Conservation (phyloP, 2,797 vertebrate genomes). For the Halcyon badia region DNA sequence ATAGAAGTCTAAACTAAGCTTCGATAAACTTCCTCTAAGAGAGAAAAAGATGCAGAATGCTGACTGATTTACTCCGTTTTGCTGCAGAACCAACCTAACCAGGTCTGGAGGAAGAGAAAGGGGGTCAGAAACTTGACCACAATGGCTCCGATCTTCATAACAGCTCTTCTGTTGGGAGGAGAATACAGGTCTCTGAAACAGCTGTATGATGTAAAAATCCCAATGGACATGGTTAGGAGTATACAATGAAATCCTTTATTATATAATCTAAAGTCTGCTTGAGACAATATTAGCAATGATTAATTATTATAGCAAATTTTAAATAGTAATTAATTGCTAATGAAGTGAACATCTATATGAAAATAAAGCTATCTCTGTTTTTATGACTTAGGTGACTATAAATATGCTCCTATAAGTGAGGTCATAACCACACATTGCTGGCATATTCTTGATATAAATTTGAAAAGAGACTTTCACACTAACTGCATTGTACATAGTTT, state of each 20-base stretch:
- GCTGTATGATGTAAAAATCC: background rate
- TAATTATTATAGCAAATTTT: background rate
- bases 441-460: background rate
- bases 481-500: background rate
- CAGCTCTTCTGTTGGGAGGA: background rate
- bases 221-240: background rate
- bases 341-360: background rate
- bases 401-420: background rate
- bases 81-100: background rate
- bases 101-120: background rate
- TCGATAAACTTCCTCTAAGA: background rate
- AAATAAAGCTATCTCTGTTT: background rate
- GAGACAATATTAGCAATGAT: background rate
- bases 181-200: background rate
- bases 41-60: background rate
- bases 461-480: background rate
- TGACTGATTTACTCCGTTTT: background rate
- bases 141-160: background rate
- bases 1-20: background rate
- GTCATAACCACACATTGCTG: background rate
- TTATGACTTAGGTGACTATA: background rate
- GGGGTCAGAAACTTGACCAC: background rate
- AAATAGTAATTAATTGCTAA: background rate
- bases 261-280: background rate
- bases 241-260: background rate